Conservation (phyloP, 1,140 invertebrate genomes). For the Hestina assimilis region DNA sequence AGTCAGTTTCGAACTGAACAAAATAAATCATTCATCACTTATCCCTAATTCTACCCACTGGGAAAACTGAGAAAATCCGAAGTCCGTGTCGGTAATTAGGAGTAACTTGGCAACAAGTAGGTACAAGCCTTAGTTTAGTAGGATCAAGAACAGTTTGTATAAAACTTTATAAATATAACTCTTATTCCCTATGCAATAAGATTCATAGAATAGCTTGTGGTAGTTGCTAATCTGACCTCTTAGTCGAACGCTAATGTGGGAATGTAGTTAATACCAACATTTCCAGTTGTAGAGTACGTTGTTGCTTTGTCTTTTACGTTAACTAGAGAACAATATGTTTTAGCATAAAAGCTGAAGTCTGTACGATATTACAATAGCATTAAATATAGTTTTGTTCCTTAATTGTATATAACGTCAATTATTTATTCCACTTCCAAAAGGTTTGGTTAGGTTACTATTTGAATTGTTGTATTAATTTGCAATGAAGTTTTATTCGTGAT, state of each 20-base stretch:
- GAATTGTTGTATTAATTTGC: too few species aligned
- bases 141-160: constrained; percentile 9
- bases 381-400: too few species aligned
- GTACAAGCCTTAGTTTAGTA: constrained; percentile 25
- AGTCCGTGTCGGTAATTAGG: constrained; percentile 50
- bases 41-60: constrained; percentile 43
- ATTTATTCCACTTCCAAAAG: too few species aligned
- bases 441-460: too few species aligned
- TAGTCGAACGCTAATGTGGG: constrained; percentile 17
- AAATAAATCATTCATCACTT: constrained; percentile 56
- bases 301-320: neutral
- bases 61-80: constrained; percentile 43
- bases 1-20: constrained; percentile 23
- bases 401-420: too few species aligned
- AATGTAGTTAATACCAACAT: constrained; percentile 17
- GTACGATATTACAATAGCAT: too few species aligned
- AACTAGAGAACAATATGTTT: neutral
- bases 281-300: neutral
- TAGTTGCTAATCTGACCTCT: constrained; percentile 20
- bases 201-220: neutral
- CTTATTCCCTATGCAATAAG: constrained; percentile 11
- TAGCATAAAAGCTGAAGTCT: too few species aligned
- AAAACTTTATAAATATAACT: constrained; percentile 2
- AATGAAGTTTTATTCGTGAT: too few species aligned
- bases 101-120: constrained; percentile 49